Conservation (phyloP, 2,797 vertebrate species). For the Tangara arthus region DNA sequence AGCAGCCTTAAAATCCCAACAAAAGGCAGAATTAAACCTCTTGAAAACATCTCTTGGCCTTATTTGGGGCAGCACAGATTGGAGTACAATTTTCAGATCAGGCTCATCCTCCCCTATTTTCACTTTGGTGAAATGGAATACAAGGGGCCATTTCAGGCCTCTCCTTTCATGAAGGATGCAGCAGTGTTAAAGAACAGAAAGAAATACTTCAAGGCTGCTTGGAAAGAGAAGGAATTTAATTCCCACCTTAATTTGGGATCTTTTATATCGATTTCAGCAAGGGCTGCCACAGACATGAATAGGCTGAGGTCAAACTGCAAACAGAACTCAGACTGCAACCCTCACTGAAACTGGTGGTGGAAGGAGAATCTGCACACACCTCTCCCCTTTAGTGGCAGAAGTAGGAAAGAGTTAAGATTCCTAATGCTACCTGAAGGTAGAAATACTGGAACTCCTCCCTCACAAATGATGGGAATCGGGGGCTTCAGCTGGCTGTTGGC, state of each 20-base stretch:
- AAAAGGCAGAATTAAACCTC: not conserved
- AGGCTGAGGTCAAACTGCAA: not conserved
- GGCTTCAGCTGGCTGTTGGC: not conserved
- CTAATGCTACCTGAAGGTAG: not conserved
- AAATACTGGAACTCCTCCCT: not conserved
- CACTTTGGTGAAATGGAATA: not conserved
- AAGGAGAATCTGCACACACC: not conserved
- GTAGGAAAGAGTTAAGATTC: not conserved
- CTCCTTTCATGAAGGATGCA: not conserved
- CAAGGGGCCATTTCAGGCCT: not conserved
- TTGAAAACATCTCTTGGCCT: not conserved
- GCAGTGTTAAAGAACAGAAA: not conserved
- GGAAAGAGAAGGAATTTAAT: not conserved
- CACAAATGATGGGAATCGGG: rapidly evolving
- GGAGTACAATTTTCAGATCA: not conserved
- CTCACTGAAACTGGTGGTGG: not conserved
- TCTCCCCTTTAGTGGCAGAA: not conserved
- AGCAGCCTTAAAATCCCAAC: not conserved
- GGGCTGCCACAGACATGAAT: not conserved
- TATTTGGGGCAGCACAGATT: not conserved
- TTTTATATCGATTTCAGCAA: not conserved
- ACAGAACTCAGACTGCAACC: not conserved
- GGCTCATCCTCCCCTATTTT: not conserved
- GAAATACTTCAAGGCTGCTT: not conserved
- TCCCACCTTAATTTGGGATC: not conserved